A percentile compares a stretch with the other conserved stretches of the same genome.
phyloP scores from a whole-genome alignment of 2,888 invertebrate genomes.

The Tetrapedia diversipes region DNA sequence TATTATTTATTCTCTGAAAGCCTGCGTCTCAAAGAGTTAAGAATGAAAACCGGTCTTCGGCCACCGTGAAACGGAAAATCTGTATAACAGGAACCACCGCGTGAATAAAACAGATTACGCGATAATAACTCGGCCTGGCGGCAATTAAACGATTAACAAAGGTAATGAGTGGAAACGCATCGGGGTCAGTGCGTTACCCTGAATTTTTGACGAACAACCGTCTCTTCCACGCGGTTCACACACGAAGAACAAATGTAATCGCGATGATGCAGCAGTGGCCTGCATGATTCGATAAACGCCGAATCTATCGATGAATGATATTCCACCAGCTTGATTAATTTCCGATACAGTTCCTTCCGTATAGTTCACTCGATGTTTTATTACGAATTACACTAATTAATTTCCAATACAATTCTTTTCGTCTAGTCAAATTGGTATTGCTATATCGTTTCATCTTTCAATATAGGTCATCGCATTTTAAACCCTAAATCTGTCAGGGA shows the following conservation, averaged over 20 bases:
- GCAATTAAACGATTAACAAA: conserved; percentile 16
- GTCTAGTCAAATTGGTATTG: too few relatives aligned
- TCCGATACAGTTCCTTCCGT: too few relatives aligned
- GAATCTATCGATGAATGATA: too few relatives aligned
- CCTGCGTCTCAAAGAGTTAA: neutral
- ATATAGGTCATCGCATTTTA: too few relatives aligned
- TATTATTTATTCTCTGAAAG: too few relatives aligned
- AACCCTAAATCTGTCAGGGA: too few relatives aligned
- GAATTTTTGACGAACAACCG: conserved; percentile 18
- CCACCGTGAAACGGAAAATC: conserved; percentile 16
- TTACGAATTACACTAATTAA: too few relatives aligned
- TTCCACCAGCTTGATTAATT: too few relatives aligned
- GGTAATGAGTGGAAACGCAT: conserved; percentile 23
- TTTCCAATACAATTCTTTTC: too few relatives aligned
- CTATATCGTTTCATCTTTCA: too few relatives aligned
- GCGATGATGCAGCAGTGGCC: neutral
- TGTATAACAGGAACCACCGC: neutral
- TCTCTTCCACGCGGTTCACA: too few relatives aligned
- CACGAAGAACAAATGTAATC: neutral
- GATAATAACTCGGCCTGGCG: neutral
- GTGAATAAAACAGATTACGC: conserved; percentile 13
- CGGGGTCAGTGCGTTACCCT: neutral
- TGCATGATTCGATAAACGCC: neutral
- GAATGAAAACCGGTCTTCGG: conserved; percentile 2
- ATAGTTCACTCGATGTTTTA: too few relatives aligned